phyloP scores from a whole-genome alignment of 2,113 vertebrate species.

The Tylochromis polylepis region DNA sequence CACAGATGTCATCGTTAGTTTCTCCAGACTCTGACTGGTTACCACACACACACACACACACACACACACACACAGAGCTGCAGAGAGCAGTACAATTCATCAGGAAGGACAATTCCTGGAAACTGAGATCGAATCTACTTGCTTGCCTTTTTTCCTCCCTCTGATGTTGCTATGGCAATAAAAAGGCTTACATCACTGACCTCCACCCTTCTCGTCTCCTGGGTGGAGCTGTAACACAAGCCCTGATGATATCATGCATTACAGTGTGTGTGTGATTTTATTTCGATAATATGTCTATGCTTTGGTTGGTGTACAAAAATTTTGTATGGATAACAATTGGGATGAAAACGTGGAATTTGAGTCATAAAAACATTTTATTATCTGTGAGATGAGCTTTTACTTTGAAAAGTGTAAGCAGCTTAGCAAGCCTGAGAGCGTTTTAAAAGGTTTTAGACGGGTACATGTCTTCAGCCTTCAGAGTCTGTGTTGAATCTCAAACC shows the following conservation, averaged over 20 bases:
- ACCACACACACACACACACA: rapidly evolving
- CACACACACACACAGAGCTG: not conserved
- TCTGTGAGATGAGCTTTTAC: not conserved
- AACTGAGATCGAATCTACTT: not conserved
- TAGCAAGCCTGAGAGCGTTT: not conserved
- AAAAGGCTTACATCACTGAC: constrained; percentile 32
- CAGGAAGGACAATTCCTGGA: not conserved
- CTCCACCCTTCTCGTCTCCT: not conserved
- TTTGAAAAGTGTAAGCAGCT: not conserved
- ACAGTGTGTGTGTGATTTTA: not conserved
- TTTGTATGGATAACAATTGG: not conserved
- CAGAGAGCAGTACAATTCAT: not conserved
- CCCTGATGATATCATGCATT: constrained; percentile 22
- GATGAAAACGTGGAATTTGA: not conserved
- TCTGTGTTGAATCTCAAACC: not conserved
- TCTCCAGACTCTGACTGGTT: not conserved
- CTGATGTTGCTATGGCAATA: not conserved
- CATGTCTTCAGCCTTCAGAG: rapidly evolving
- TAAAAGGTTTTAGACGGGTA: not conserved
- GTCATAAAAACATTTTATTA: not conserved
- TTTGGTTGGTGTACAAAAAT: not conserved
- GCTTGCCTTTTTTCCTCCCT: not conserved
- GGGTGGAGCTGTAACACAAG: constrained; percentile 12
- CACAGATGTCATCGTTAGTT: not conserved
- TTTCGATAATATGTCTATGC: not conserved